Evolutionary conservation across 2,888 invertebrate genomes (phyloP).

Genomic region (Chalcosyrphus nemorum): DNA sequence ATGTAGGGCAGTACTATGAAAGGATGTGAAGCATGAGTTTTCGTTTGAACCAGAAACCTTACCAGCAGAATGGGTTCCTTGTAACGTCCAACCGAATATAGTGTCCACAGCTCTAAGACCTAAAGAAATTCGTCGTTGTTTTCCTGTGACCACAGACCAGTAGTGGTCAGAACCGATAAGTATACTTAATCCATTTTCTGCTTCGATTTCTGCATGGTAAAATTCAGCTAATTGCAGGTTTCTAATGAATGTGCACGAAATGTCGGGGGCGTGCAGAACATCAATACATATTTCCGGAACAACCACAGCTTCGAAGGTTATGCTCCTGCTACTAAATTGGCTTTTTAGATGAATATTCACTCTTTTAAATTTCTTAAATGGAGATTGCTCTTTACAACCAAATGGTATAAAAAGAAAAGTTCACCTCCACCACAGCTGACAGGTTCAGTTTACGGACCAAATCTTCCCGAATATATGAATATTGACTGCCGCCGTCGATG

Average conservation of each 20-base stretch:
- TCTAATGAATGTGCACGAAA: neutral
- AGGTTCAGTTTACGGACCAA: neutral
- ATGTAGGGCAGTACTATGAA: neutral
- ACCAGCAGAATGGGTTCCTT: conserved; percentile 6
- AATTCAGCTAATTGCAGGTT: conserved; percentile 17
- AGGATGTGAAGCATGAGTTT: neutral
- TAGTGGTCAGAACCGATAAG: conserved; percentile 30
- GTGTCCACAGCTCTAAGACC: conserved; percentile 17
- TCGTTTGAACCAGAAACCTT: neutral
- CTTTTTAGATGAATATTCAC: neutral
- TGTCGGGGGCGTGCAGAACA: neutral
- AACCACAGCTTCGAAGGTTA: conserved; percentile 5
- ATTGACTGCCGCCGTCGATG: conserved; percentile 38
- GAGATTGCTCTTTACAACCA: conserved; percentile 6
- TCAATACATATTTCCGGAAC: conserved; percentile 31
- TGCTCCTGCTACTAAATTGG: neutral
- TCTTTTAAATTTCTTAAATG: neutral
- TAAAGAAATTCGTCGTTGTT: conserved; percentile 13
- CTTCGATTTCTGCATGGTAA: neutral
- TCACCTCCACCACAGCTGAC: neutral
- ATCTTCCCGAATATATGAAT: neutral
- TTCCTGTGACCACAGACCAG: conserved; percentile 15
- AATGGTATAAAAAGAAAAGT: no score
- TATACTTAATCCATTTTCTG: neutral
- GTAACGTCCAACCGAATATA: neutral